These are phyloP conservation scores for Ethmia dodecea DNA, from an alignment of 2,888 invertebrate species.

Conservation along the genomic window DNA sequence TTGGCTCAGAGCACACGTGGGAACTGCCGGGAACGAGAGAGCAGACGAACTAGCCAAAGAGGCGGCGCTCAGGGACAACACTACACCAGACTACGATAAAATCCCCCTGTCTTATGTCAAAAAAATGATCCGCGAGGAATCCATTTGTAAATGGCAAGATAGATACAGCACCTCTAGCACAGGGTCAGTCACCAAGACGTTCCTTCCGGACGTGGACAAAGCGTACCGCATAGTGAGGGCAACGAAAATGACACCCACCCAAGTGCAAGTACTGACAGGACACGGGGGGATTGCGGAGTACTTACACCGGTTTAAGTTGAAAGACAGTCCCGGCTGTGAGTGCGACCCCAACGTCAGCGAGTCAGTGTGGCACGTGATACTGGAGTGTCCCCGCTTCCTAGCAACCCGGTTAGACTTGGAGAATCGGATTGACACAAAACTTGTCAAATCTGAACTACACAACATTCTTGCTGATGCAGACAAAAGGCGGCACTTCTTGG, in stretches of 20 bases:
- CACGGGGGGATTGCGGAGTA: background rate
- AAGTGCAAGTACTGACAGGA: background rate
- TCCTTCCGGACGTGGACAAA: background rate
- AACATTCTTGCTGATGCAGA: background rate
- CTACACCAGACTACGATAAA: background rate
- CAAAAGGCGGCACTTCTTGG: background rate
- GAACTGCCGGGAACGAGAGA: background rate
- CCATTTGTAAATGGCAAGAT: background rate
- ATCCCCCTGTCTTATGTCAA: background rate
- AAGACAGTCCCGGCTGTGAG: background rate
- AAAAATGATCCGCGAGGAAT: background rate
- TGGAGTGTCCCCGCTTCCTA: background rate
- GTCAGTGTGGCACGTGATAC: background rate
- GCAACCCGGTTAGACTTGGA: background rate
- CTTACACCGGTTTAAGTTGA: background rate
- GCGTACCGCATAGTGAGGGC: background rate
- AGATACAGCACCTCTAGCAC: background rate
- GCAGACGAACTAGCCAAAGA: constrained; percentile 11
- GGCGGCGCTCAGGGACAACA: constrained; percentile 2
- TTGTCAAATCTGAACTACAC: background rate
- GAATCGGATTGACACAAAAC: background rate
- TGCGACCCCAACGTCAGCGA: background rate
- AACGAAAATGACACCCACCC: background rate
- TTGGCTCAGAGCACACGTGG: background rate
- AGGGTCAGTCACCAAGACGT: background rate